Base-by-base conservation (phyloP, 2,888 invertebrate genomes). In the Drosophila yooni region DNA sequence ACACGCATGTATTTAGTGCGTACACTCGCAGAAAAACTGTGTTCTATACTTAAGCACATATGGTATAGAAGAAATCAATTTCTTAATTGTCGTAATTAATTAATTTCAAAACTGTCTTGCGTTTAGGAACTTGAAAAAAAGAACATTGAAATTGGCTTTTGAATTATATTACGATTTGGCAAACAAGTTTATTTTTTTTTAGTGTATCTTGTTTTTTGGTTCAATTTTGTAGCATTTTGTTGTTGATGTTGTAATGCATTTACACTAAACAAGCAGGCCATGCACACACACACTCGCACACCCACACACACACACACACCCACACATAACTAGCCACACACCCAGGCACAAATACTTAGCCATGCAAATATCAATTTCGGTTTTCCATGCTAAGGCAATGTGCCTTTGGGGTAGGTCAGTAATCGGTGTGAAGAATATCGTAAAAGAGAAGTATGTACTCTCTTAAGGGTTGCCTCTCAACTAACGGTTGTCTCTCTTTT, bases 321-420 rank as follows among this genome's bases (percentile, higher is more conserved):
- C 27, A 40, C 6, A 36, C 34, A 59, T 48, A 46, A 31, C 46
- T 50, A 53, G 74, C 56, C 15, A 58, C 51, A 62, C 48, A 56
- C 31, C 73, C 58, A 54, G 51, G 13, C 33, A 61, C 34, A 64
- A 52, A 74, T 65, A 73, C 70, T 80, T 76, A 70, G 59, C 69
- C 66, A 70, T 70, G 64, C 82, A 81, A 84, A 86, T 88, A 85
- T 79, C 84, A 89, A 89, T 89, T 89, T 85, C 67, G 89, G 87
- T 70, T 81, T 74, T 61, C 86, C 87, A 73, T 75, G 83, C 79
- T 62, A 66, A 64, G 68, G 70, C 66, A 60, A 68, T 58, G 25
- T 56, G 36, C 69, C 67, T 36, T 40, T 50, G 65, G 36, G 46
- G n/a, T 59, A 33, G 21, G 38, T 13, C 34, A 38, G 21, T 31